Percentiles rank a stretch among this genome's conserved stretches.
Evolutionary conservation across 2,888 invertebrate genomes (phyloP).

Genomic region (Diaperis boleti): DNA sequence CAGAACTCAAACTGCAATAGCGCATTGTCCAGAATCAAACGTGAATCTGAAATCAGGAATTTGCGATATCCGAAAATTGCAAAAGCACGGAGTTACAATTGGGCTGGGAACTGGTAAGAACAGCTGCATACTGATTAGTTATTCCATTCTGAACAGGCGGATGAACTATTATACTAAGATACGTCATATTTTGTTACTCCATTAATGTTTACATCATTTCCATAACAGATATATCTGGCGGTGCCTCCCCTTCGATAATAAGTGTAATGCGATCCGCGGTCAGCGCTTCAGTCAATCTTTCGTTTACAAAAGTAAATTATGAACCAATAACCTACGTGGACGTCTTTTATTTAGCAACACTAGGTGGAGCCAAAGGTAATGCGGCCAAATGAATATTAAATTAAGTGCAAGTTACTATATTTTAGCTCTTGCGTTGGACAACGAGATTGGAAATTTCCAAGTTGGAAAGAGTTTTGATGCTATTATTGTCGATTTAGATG

Average conservation of each 20-base stretch:
- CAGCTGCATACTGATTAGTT: background rate
- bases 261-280: constrained; percentile 81
- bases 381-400: background rate
- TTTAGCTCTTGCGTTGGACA: constrained; percentile 80
- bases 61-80: constrained; percentile 79
- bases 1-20: constrained; percentile 74
- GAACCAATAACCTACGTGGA: constrained; percentile 77
- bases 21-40: constrained; percentile 92
- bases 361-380: constrained; percentile 87
- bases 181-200: too few species aligned
- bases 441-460: constrained; percentile 83
- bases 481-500: constrained; percentile 78
- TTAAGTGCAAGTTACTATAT: background rate
- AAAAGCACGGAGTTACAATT: constrained; percentile 76
- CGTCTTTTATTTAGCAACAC: constrained; percentile 86
- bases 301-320: constrained; percentile 65
- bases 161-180: too few species aligned
- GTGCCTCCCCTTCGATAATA: constrained; percentile 81
- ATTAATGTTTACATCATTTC: too few species aligned
- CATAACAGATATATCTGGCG: constrained; percentile 86
- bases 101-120: constrained; percentile 88
- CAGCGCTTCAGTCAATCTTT: constrained; percentile 78
- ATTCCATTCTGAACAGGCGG: constrained; percentile 3
- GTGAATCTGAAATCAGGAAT: constrained; percentile 83
- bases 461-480: constrained; percentile 91